Conservation (phyloP, 2,888 invertebrate species). For the Uloborus plumipes region DNA sequence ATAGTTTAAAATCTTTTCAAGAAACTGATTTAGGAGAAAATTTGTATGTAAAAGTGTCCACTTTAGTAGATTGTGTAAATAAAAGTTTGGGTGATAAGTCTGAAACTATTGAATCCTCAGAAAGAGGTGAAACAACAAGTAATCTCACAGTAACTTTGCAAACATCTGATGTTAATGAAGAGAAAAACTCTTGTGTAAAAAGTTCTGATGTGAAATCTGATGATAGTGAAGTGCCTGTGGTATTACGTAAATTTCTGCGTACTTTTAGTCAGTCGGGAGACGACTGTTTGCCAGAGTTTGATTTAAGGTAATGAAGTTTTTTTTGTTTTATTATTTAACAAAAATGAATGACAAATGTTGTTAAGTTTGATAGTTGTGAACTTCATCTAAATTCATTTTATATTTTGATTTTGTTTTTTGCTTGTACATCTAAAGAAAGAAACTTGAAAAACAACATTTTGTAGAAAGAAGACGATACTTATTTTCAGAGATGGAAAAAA, state of each 20-base stretch:
- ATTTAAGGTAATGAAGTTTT: constrained; percentile 27
- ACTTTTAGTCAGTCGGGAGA: constrained; percentile 38
- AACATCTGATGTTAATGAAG: too few relatives aligned
- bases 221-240: constrained; percentile 24
- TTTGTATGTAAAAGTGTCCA: constrained; percentile 38
- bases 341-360: too few relatives aligned
- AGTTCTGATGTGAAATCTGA: background rate
- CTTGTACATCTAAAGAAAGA: too few relatives aligned
- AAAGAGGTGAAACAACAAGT: background rate
- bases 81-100: background rate
- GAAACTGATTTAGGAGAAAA: constrained; percentile 52
- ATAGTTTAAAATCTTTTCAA: constrained; percentile 36
- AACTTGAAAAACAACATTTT: too few relatives aligned
- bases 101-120: background rate
- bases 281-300: background rate
- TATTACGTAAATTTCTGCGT: constrained; percentile 33
- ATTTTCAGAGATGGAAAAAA: too few relatives aligned
- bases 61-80: constrained; percentile 38
- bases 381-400: too few relatives aligned
- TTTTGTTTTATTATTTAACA: background rate
- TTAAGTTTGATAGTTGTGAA: too few relatives aligned
- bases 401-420: too few relatives aligned
- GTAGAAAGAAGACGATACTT: too few relatives aligned
- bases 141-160: too few relatives aligned
- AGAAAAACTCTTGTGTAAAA: background rate